Evolutionary conservation across 2,888 invertebrate genomes (phyloP).

Genomic region (Leptodirus hochenwartii): DNA sequence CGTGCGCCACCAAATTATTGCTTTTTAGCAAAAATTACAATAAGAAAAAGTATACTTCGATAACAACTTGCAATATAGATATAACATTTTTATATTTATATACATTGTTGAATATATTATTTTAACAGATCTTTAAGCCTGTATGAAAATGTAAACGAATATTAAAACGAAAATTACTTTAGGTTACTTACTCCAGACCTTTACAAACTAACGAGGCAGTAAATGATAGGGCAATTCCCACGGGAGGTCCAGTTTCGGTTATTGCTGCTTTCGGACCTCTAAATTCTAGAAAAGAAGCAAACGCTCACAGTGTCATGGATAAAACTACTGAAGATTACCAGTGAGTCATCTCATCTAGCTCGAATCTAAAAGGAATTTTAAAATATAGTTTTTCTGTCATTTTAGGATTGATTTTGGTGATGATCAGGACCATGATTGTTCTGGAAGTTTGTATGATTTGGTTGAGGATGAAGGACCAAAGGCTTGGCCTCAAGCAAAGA

Average conservation of each 20-base stretch:
- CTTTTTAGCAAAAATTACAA: no score
- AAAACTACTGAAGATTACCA: slow-evolving; percentile 49
- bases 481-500: slow-evolving; percentile 51
- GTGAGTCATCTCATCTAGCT: no score
- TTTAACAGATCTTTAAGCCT: no score
- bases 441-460: slow-evolving; percentile 41
- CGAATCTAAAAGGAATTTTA: no score
- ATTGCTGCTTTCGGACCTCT: slow-evolving; percentile 79
- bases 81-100: no score
- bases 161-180: no score
- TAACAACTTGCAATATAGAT: no score
- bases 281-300: slow-evolving; percentile 62
- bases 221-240: slow-evolving; percentile 51
- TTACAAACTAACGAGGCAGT: slow-evolving; percentile 55
- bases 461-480: slow-evolving; percentile 38
- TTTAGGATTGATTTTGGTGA: slow-evolving; percentile 63
- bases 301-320: slow-evolving; percentile 60
- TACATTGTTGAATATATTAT: no score
- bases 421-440: slow-evolving; percentile 54
- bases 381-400: no score
- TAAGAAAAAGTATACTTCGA: no score
- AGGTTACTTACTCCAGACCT: slow-evolving; percentile 62
- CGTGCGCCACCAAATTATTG: no score
- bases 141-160: no score
- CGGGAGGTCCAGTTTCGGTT: slow-evolving; percentile 45